These are phyloP conservation scores for Brenthis daphne DNA, from an alignment of 2,888 invertebrate species.

Conservation along the genomic window DNA sequence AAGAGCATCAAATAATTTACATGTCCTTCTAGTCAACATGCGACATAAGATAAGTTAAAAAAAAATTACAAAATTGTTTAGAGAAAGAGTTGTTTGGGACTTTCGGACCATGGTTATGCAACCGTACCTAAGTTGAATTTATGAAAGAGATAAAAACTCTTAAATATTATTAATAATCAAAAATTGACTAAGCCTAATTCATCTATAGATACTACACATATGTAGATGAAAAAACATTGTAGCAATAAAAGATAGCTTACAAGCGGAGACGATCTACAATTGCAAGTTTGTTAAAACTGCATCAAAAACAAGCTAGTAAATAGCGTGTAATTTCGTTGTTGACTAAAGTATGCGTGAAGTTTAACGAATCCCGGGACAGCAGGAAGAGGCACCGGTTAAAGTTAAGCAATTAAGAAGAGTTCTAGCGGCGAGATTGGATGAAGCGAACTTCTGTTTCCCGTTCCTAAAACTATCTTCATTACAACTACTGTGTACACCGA, in stretches of 20 bases:
- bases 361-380: constrained; percentile 65
- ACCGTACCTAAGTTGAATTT: too few relatives aligned
- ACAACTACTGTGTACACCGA: constrained; percentile 61
- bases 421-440: constrained; percentile 72
- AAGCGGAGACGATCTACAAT: constrained; percentile 17
- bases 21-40: too few relatives aligned
- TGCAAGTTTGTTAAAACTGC: constrained; percentile 35
- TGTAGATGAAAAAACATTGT: not conserved
- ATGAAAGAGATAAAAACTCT: too few relatives aligned
- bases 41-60: too few relatives aligned
- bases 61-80: too few relatives aligned
- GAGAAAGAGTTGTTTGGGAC: too few relatives aligned
- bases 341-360: constrained; percentile 65
- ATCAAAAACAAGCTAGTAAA: constrained; percentile 36
- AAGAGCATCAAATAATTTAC: too few relatives aligned
- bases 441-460: constrained; percentile 72
- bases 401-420: constrained; percentile 79
- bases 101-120: too few relatives aligned
- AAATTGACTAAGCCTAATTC: too few relatives aligned
- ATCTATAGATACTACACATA: too few relatives aligned
- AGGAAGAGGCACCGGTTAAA: constrained; percentile 67
- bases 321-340: constrained; percentile 46
- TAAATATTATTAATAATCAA: too few relatives aligned
- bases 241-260: not conserved
- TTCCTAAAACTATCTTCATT: constrained; percentile 78